Evolutionary conservation across 2,797 vertebrate species (phyloP).

Genomic region (Bradypodion ventrale): DNA sequence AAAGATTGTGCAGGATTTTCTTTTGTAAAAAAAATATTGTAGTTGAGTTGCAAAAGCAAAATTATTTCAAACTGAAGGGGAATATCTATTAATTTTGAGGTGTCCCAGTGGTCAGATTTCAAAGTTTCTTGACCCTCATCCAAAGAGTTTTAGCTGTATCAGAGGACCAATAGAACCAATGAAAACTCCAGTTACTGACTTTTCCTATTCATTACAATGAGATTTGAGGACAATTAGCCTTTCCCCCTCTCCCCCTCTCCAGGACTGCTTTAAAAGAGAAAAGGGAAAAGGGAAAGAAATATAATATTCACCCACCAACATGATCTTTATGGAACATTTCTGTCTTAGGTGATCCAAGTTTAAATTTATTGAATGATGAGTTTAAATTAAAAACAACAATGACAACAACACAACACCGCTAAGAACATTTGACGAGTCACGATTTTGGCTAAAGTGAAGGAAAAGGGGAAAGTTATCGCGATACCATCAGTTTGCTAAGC

Average conservation of each 20-base stretch:
- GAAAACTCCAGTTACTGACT: not conserved
- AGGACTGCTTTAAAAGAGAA: not conserved
- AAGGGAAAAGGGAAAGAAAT: too few relatives aligned
- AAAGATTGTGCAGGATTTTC: slow-evolving; percentile 52
- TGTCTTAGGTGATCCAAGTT: slow-evolving; percentile 75
- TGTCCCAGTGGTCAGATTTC: slow-evolving; percentile 47
- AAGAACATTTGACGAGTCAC: slow-evolving; percentile 78
- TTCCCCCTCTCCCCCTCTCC: slow-evolving; percentile 46
- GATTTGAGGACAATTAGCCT: not conserved
- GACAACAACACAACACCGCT: not conserved
- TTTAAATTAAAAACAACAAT: slow-evolving; percentile 75
- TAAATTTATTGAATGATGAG: slow-evolving; percentile 75
- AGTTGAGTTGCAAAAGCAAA: slow-evolving; percentile 70
- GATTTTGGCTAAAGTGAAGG: slow-evolving; percentile 84
- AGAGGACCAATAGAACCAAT: not conserved
- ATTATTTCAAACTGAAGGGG: slow-evolving; percentile 8
- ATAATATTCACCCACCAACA: slow-evolving; percentile 52
- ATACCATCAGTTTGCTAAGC: slow-evolving; percentile 86
- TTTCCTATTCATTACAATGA: not conserved
- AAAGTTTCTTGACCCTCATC: not conserved
- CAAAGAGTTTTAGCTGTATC: not conserved
- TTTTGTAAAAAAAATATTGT: slow-evolving; percentile 55
- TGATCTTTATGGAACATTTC: slow-evolving; percentile 52
- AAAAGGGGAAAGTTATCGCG: slow-evolving; percentile 77
- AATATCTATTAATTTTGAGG: slow-evolving; percentile 45